Evolutionary conservation across 2,888 invertebrate genomes (phyloP), one percentile per base, ranked within the genome.

Genomic region (Drepana falcataria): DNA sequence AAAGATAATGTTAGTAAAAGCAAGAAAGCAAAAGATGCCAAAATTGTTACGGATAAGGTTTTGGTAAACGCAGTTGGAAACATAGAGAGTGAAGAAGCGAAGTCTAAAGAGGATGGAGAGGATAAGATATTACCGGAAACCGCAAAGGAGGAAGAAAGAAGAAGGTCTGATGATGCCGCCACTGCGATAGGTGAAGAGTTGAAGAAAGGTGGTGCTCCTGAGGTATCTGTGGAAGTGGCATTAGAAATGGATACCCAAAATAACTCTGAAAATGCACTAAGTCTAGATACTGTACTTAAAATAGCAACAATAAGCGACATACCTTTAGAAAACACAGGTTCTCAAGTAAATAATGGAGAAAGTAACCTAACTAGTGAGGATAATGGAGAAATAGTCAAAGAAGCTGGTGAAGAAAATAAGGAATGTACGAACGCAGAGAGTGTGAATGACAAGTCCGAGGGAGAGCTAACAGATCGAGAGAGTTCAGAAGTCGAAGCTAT

Each of bases 401-500:
- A 53, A 54, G 5, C 40, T n/a, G 33, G 3, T 2, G 34, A 52
- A 57, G 40, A 41, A 47, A 48, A 6, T 3, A 59, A 61, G 54
- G 53, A 57, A n/a, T 55, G 56, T 54, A 63, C 68, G 35, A 41
- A 6, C 2, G 9, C 44, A 2, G 44, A 44, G 9, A 44, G 44
- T 9, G 73, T 73, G 9, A 72, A 68, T 35, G 71, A 82, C 34
- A 51, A 80, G 34, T 85, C 91, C 0, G 88, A 87, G 53, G 87
- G 87, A 3, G 87, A 87, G 63, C 44, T 87, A 35, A 71, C 79
- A 2, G 84, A 82, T 34, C 67, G 73, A 54, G 79, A 77, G 49
- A 89, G 83, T 60, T 83, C 87, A 21, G 86, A 85, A 69, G 69
- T 85, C 0, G 85, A 85, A 71, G 80, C 79, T 0, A 60, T 78